phyloP scores from a whole-genome alignment of 1,140 invertebrate species.

The Parasteatoda tepidariorum region DNA sequence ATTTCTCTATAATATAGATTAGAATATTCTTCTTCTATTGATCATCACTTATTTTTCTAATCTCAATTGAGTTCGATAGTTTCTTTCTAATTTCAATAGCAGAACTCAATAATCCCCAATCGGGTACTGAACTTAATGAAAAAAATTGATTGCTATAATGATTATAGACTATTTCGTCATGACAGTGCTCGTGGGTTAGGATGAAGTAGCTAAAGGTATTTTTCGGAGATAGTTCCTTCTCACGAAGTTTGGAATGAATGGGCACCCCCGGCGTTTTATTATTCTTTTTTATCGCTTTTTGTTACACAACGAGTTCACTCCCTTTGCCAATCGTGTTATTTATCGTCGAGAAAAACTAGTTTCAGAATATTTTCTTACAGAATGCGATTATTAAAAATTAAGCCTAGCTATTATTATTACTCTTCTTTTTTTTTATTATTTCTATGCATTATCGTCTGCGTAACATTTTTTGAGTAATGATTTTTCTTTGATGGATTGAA shows the following conservation, averaged over 20 bases:
- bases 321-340: neutral
- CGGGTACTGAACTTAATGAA: too few species aligned
- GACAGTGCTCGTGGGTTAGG: neutral
- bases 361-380: neutral
- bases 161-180: neutral
- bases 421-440: neutral
- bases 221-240: neutral
- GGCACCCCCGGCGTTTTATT: neutral
- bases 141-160: too few species aligned
- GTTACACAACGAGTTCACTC: neutral
- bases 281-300: neutral
- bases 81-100: too few species aligned
- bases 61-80: too few species aligned
- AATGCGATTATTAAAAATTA: conserved; percentile 31
- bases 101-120: too few species aligned
- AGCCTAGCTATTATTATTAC: neutral
- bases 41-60: too few species aligned
- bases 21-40: too few species aligned
- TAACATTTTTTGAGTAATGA: conserved; percentile 6
- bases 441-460: neutral
- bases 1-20: too few species aligned
- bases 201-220: neutral
- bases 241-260: neutral
- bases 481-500: neutral
- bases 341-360: neutral